These are phyloP conservation scores for Tamandua tetradactyla DNA, from an alignment of 2,797 vertebrate species.

Conservation along the genomic window DNA sequence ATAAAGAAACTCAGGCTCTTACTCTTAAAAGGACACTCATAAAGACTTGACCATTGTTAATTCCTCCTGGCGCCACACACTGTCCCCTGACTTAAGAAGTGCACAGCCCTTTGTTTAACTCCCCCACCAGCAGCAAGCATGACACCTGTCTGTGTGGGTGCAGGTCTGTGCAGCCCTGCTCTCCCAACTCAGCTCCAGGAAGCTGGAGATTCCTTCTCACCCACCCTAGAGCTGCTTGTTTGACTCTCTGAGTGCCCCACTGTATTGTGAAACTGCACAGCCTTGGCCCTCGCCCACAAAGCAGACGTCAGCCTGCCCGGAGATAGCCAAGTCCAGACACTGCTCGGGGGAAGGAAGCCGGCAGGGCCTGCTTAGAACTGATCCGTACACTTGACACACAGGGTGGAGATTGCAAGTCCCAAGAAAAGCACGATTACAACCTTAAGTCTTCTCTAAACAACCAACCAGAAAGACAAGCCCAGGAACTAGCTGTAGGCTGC, in stretches of 20 bases:
- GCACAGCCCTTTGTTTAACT: background rate
- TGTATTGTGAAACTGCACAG: background rate
- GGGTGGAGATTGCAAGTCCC: background rate
- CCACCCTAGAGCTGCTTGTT: background rate
- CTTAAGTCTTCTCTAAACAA: conserved; percentile 50
- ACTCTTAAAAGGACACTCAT: background rate
- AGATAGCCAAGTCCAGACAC: background rate
- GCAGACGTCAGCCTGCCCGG: background rate
- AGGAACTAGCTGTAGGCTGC: background rate
- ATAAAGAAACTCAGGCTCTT: background rate
- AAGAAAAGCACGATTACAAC: background rate
- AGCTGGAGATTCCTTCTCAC: background rate
- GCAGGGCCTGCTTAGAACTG: background rate
- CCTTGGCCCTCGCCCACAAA: background rate
- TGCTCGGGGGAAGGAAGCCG: too few relatives aligned
- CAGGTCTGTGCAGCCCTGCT: background rate
- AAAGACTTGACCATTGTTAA: background rate
- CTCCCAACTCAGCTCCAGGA: background rate
- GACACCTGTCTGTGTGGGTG: accelerated
- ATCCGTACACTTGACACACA: background rate
- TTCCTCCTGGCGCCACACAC: background rate
- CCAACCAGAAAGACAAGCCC: conserved; percentile 52
- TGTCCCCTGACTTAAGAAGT: background rate
- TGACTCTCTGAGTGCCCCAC: background rate
- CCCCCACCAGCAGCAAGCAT: background rate